phyloP scores from a whole-genome alignment of 2,888 invertebrate species.

The Platycheirus rosarum region DNA sequence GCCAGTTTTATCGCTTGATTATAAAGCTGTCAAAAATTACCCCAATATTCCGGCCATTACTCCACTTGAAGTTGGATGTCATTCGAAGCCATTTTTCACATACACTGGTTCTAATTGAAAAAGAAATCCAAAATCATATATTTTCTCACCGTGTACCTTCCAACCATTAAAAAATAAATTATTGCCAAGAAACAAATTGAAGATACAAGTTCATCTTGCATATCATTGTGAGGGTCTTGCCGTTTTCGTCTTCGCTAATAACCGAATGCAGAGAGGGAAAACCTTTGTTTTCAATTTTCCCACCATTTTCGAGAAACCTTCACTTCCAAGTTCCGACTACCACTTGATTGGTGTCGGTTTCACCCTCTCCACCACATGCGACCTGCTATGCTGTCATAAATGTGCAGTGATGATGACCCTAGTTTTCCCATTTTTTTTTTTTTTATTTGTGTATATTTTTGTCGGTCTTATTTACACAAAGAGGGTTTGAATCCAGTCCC shows the following conservation, averaged over 20 bases:
- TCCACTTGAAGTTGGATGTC: too few relatives aligned
- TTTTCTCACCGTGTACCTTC: conserved; percentile 7
- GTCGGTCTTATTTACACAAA: conserved; percentile 38
- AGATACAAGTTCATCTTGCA: conserved; percentile 47
- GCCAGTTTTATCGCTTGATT: too few relatives aligned
- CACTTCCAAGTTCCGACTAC: background rate
- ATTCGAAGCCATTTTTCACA: too few relatives aligned
- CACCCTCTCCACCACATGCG: conserved; percentile 47
- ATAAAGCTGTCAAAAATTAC: too few relatives aligned
- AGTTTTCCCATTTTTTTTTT: conserved; percentile 10
- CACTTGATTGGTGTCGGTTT: conserved; percentile 44
- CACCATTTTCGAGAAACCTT: conserved; percentile 55
- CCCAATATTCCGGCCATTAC: too few relatives aligned
- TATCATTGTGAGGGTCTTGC: conserved; percentile 33
- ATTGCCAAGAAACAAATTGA: conserved; percentile 43
- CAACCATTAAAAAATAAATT: conserved; percentile 18
- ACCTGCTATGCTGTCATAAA: conserved; percentile 54
- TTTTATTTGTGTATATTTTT: conserved; percentile 12
- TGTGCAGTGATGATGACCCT: conserved; percentile 62
- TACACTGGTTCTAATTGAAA: too few relatives aligned
- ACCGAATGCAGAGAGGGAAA: conserved; percentile 51
- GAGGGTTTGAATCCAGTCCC: conserved; percentile 40
- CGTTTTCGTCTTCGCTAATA: background rate
- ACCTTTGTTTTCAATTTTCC: conserved; percentile 65
- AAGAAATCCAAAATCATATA: background rate